Evolutionary conservation across 2,797 vertebrate species (phyloP).

Genomic region (Chaetodon trifasciatus): DNA sequence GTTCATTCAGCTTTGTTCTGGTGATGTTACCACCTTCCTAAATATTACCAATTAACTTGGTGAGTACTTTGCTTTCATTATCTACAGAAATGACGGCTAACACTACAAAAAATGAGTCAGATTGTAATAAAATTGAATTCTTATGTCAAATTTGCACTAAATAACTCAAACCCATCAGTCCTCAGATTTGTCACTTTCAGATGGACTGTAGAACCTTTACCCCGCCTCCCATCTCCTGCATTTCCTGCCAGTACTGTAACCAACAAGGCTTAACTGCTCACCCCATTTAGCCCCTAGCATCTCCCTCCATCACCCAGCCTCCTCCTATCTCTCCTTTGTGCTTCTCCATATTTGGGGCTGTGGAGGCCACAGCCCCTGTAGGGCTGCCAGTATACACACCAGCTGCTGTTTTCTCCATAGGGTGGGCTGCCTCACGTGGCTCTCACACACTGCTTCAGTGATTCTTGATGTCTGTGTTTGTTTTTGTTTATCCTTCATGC

Average conservation of each 20-base stretch:
- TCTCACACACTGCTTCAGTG: constrained; percentile 73
- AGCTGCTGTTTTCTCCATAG: constrained; percentile 79
- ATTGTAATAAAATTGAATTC: not conserved
- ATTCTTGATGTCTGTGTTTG: constrained; percentile 83
- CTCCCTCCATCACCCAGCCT: constrained; percentile 56
- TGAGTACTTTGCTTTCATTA: not conserved
- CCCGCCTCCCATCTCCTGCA: constrained; percentile 16
- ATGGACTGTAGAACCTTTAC: constrained; percentile 29
- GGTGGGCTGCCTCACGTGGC: constrained; percentile 75
- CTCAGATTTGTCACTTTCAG: constrained; percentile 28
- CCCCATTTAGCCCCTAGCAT: constrained; percentile 73
- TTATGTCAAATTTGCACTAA: not conserved
- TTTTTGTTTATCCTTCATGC: constrained; percentile 72
- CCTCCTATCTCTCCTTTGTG: constrained; percentile 57
- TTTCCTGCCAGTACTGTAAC: constrained; percentile 73
- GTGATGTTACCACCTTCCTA: not conserved
- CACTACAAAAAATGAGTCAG: not conserved
- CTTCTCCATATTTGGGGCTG: constrained; percentile 60
- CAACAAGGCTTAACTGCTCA: constrained; percentile 77
- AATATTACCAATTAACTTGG: not conserved
- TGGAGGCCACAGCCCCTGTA: constrained; percentile 73
- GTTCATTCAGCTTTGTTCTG: not conserved
- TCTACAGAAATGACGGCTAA: not conserved
- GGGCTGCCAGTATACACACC: constrained; percentile 80
- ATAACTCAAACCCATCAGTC: constrained; percentile 4